These are phyloP conservation scores for Abrostola tripartita DNA, from an alignment of 2,888 invertebrate species.

Conservation along the genomic window DNA sequence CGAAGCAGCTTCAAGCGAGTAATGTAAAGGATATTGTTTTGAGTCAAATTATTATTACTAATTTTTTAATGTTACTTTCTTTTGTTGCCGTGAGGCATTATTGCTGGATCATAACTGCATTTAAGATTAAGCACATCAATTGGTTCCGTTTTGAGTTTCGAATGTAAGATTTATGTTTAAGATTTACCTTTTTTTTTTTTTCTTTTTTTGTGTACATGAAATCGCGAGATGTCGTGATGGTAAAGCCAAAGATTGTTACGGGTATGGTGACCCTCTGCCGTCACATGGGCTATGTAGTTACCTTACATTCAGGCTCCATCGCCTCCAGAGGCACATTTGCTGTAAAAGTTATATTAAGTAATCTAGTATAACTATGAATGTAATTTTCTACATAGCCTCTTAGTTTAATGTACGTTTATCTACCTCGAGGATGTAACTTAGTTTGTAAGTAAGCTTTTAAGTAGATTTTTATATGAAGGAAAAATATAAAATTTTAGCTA, in stretches of 20 bases:
- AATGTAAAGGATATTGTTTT: conserved; percentile 41
- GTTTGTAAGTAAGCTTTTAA: conserved; percentile 82
- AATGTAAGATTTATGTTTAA: conserved; percentile 68
- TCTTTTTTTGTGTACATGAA: conserved; percentile 75
- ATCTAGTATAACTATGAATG: conserved; percentile 61
- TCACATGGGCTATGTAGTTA: conserved; percentile 79
- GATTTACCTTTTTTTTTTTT: conserved; percentile 68
- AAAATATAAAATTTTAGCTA: conserved; percentile 78
- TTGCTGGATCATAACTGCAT: conserved; percentile 72
- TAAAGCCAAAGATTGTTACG: conserved; percentile 89
- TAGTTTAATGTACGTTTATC: conserved; percentile 83
- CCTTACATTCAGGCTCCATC: conserved; percentile 63
- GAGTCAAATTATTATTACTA: conserved; percentile 45
- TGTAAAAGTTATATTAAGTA: conserved; percentile 33
- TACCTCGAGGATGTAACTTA: conserved; percentile 87
- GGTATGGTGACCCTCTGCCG: conserved; percentile 89
- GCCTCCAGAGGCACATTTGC: conserved; percentile 33
- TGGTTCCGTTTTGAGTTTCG: conserved; percentile 72
- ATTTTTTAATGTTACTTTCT: conserved; percentile 34
- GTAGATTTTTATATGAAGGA: conserved; percentile 87
- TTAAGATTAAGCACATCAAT: conserved; percentile 64
- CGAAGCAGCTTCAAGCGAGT: conserved; percentile 53
- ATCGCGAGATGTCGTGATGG: conserved; percentile 88
- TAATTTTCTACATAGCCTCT: conserved; percentile 71
- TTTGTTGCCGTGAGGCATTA: conserved; percentile 55